Base-by-base conservation (phyloP, 2,888 invertebrate species). In the Dasypolia templi region DNA sequence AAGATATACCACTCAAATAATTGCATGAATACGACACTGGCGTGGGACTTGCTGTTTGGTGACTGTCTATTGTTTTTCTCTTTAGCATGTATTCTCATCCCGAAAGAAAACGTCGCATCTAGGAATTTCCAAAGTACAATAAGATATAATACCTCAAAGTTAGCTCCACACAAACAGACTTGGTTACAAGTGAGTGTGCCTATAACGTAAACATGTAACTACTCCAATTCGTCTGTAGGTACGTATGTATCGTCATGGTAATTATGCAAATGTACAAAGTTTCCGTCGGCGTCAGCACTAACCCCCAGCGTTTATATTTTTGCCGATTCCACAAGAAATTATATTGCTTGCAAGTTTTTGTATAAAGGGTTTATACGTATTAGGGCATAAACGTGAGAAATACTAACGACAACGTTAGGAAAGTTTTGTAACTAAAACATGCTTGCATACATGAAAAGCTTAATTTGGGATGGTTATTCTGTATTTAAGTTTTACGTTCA, bases 191-290 rank as follows among this genome's bases (percentile, higher is more conserved):
- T n/a, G 58, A 53, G 72, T 51, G 55, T 72, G 72, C 32, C 56
- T 29, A 11, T 17, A 53, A 22, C 14, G 17, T 14, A 26, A 26
- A 71, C 44, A n/a, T 29, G 7, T 71, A 72, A 32, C 42, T 72
- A 32, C 72, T 22, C 46, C 32, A 49, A 53, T 51, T 22, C 32
- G 76, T 76, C 53, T 39, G 55, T 56, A 51, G 3, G 44, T 79
- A 63, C 19, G 58, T 68, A 46, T 53, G 74, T 79, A 73, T 75
- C 62, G 67, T 63, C 64, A 55, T 32, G 56, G 73, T 79, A 82
- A 87, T 88, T 88, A 88, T 86, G 87, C 82, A 81, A 87, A 88
- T 87, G 75, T 79, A 68, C 59, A 55, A 86, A 81, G 81, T 85
- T 81, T 65, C 64, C 61, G 73, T 59, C 67, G 59, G 44, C 76